Evolutionary conservation across 1,140 invertebrate genomes (phyloP), one percentile per base, ranked within the genome.

Genomic region (Reticulitermes speratus): DNA sequence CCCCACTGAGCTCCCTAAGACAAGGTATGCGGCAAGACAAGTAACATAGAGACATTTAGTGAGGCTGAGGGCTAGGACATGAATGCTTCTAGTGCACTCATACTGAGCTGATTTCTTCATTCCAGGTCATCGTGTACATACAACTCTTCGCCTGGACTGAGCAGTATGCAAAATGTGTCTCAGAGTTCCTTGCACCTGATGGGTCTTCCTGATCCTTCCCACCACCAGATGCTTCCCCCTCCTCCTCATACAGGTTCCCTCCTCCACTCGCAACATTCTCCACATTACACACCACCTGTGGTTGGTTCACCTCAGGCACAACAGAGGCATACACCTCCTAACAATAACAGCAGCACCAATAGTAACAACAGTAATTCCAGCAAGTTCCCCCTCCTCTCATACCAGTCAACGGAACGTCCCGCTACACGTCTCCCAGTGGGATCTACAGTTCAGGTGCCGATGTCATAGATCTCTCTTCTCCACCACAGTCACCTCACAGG

Each of bases 341-440:
- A 89, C 91, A 91, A 55, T 90, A 75, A 25, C 65, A 75, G n/a
- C 65, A 75, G 16, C 65, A 75, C 25, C 44, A 89, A 89, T 16
- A 75, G 65, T 75, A 30, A 14, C 65, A 75, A 75, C 65, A 75
- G 8, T 75, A 75, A 75, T 75, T 30, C 65, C n/a, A 30, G 8
- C 65, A 93, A 93, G 85, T 93, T 92, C 88, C 93, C 86, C 92
- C 93, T 83, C 93, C 93, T 30, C 89, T 94, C 59, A 92, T 94
- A 88, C 92, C 93, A 85, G 92, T 93, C 21, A 85, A 85, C 23
- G 85, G 86, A 52, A 52, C 84, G 55, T 48, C 86, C 30, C 44
- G 65, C 6, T 75, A 85, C 38, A 85, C 86, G n/a, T 30, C 75
- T 69, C 87, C 81, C 84, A 85, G 65, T 48, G 83, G 52, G 30